Base-by-base conservation (phyloP, 2,797 vertebrate species). In the Ctenopoma kingsleyae region DNA sequence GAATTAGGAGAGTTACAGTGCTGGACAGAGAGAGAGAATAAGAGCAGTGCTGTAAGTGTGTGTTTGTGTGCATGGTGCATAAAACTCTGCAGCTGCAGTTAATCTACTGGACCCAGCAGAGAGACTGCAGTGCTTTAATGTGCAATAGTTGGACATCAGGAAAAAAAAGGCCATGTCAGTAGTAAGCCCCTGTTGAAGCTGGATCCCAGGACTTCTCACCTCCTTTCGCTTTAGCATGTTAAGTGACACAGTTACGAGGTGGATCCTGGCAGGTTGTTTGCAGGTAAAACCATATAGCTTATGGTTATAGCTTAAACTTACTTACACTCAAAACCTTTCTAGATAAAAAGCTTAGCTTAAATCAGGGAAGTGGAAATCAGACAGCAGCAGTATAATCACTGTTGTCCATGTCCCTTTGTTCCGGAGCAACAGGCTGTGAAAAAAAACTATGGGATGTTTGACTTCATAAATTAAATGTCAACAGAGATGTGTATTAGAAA, bases 1-100 rank as follows among this genome's bases (percentile, higher is more conserved):
- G 32, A 51, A 48, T 56, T 9, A 58, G 53, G 54, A n/a, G 57
- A 55, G 50, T n/a, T 48, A 5, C 56, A 1, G 59, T 32, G 46
- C 22, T 30, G 15, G 48, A 65, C 0, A 5, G 15, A 57, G 51
- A 19, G 6, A 46, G 43, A 55, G 27, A 23, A 46, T 43, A 16
- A 46, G 48, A 1, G 40, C 38, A 25, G 17, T 25, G 10, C 10
- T 52, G n/a, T 62, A 5, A 0, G 50, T 56, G 40, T 56, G 56
- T 40, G 46, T 25, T 19, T 27, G 41, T 44, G 46, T 49, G 32
- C 49, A 58, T 38, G 47, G 25, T 35, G 35, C 40, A 2, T 2
- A 17, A 7, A 40, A 23, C 30, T 17, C 46, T 63, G 32, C 57
- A 22, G 65, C 60, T 67, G 32, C 7, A 38, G 9, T 58, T 44